A percentile compares a stretch with the other conserved stretches of the same genome.
Evolutionary conservation across 2,113 vertebrate species (phyloP).

Genomic region (Brachirus orientalis): DNA sequence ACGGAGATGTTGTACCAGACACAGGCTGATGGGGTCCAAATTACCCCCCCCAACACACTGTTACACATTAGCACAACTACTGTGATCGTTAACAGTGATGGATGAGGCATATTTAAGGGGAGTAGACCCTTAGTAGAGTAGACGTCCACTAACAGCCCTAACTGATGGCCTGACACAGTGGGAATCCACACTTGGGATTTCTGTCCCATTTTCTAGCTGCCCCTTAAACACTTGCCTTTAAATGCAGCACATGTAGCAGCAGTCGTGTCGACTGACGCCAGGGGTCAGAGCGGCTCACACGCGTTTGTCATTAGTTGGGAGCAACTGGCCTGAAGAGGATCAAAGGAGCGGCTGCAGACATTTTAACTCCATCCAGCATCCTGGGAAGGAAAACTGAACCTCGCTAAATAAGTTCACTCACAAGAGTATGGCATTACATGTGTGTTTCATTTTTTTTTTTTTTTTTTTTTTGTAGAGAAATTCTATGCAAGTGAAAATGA

Average conservation of each 20-base stretch:
- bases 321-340: slow-evolving; percentile 29
- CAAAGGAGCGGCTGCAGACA: slow-evolving; percentile 20
- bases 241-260: not conserved
- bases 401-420: too few relatives aligned
- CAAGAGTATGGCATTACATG: too few relatives aligned
- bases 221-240: slow-evolving; percentile 44
- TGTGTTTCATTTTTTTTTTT: too few relatives aligned
- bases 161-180: not conserved
- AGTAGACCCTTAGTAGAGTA: slow-evolving; percentile 12
- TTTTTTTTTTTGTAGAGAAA: too few relatives aligned
- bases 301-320: slow-evolving; percentile 59
- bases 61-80: slow-evolving; percentile 1
- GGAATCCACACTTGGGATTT: slow-evolving; percentile 34
- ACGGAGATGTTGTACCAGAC: not conserved
- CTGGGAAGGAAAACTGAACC: too few relatives aligned
- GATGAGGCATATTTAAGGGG: slow-evolving; percentile 11
- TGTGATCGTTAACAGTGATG: slow-evolving; percentile 8
- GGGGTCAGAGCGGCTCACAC: slow-evolving; percentile 45
- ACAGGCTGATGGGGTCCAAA: not conserved
- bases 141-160: slow-evolving; percentile 12
- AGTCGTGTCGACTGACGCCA: slow-evolving; percentile 21
- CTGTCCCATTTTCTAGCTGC: slow-evolving; percentile 26
- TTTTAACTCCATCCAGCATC: slow-evolving; percentile 28
- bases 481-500: too few relatives aligned
- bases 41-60: not conserved